These are phyloP conservation scores for Agriotes lineatus DNA, from an alignment of 2,888 invertebrate species.

Conservation along the genomic window DNA sequence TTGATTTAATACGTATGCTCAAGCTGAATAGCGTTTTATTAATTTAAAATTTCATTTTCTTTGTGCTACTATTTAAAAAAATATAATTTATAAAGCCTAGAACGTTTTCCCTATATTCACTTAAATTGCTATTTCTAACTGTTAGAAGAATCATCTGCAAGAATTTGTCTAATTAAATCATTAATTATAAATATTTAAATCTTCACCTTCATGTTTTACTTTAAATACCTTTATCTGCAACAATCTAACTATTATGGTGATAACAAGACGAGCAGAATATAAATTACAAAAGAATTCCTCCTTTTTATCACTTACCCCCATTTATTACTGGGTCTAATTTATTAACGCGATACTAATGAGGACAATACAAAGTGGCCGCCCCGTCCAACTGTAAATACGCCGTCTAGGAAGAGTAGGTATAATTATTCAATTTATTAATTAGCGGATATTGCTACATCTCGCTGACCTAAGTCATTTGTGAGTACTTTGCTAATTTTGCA, in stretches of 20 bases:
- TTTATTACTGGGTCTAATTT: slow-evolving; percentile 15
- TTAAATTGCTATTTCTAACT: no score
- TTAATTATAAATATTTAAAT: no score
- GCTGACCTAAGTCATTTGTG: slow-evolving; percentile 1
- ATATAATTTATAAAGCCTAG: no score
- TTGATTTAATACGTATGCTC: no score
- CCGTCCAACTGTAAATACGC: neutral
- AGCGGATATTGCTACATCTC: slow-evolving; percentile 25
- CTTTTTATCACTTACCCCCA: slow-evolving; percentile 15
- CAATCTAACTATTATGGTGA: neutral
- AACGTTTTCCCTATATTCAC: no score
- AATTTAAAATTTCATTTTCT: no score
- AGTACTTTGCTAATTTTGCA: slow-evolving; percentile 14
- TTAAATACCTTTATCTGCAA: neutral
- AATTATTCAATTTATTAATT: slow-evolving; percentile 32
- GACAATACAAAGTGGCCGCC: slow-evolving; percentile 27
- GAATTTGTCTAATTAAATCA: no score
- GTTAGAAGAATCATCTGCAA: no score
- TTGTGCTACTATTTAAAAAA: no score
- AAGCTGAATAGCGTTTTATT: no score
- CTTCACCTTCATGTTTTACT: no score
- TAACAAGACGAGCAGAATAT: neutral
- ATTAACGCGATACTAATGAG: slow-evolving; percentile 22
- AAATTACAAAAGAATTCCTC: slow-evolving; percentile 3
- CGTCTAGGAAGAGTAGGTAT: slow-evolving; percentile 13